Evolutionary conservation across 2,113 vertebrate species (phyloP).

Genomic region (mouse (Mus musculus)): DNA sequence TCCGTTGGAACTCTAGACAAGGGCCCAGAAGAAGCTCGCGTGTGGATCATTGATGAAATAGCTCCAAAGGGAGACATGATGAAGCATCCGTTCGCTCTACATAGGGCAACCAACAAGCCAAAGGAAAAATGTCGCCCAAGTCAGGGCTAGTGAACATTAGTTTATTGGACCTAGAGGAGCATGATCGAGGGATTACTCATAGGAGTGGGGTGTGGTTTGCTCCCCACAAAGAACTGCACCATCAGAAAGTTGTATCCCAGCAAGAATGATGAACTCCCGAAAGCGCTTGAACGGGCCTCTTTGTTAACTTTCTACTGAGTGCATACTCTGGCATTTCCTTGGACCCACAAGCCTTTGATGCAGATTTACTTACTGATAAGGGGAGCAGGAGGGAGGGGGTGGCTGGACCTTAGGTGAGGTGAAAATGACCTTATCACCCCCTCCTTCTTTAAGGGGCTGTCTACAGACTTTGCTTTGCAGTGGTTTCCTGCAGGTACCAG

Average conservation of each 20-base stretch:
- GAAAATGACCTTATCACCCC: background rate
- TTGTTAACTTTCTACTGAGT: background rate
- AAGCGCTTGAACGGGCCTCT: background rate
- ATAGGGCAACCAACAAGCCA: background rate
- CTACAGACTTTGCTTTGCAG: background rate
- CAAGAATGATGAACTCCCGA: background rate
- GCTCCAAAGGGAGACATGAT: background rate
- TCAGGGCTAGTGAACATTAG: background rate
- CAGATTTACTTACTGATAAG: background rate
- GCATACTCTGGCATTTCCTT: background rate
- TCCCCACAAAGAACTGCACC: background rate
- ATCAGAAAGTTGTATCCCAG: background rate
- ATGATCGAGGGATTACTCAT: background rate
- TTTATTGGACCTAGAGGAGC: background rate
- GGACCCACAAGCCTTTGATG: background rate
- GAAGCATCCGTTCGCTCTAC: background rate
- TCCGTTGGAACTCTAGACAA: too few species aligned
- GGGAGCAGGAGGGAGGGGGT: background rate
- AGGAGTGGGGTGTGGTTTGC: background rate
- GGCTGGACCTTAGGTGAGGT: background rate
- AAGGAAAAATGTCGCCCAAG: background rate
- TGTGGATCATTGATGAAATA: background rate
- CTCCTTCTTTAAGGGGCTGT: background rate
- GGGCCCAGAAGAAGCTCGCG: fast-evolving
- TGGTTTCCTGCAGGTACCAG: background rate